Evolutionary conservation across 1,140 invertebrate genomes (phyloP).

Genomic region (Euglossa dilemma): DNA sequence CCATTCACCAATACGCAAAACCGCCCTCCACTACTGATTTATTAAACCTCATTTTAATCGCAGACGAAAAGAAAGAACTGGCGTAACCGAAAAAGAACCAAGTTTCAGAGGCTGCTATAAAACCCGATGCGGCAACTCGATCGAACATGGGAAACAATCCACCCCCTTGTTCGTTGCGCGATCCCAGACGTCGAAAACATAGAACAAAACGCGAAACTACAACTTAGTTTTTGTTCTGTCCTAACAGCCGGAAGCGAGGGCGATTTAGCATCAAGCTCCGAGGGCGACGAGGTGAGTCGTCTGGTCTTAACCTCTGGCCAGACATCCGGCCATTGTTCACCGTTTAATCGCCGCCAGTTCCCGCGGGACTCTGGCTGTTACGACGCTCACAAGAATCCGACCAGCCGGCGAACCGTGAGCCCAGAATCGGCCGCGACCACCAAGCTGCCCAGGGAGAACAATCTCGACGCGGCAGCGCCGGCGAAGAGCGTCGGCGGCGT

Average conservation of each 20-base stretch:
- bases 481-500: slow-evolving; percentile 34
- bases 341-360: slow-evolving; percentile 89
- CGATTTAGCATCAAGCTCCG: slow-evolving; percentile 88
- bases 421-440: slow-evolving; percentile 68
- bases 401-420: slow-evolving; percentile 72
- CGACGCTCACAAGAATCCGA: slow-evolving; percentile 85
- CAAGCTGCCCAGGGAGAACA: slow-evolving; percentile 77
- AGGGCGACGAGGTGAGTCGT: slow-evolving; percentile 86
- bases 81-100: no score
- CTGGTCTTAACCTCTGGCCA: slow-evolving; percentile 80
- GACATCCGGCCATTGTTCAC: slow-evolving; percentile 83
- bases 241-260: slow-evolving; percentile 86
- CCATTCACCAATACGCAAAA: no score
- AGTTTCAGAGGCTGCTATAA: no score
- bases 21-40: no score
- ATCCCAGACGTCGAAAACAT: not conserved
- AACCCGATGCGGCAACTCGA: no score
- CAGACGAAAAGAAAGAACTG: no score
- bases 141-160: no score
- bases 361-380: slow-evolving; percentile 91
- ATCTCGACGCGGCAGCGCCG: slow-evolving; percentile 70
- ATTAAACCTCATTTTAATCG: no score
- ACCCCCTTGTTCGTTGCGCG: no score
- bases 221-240: not conserved
- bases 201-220: not conserved